phyloP scores from a whole-genome alignment of 2,113 vertebrate genomes.

The Pyxicephalus adspersus region DNA sequence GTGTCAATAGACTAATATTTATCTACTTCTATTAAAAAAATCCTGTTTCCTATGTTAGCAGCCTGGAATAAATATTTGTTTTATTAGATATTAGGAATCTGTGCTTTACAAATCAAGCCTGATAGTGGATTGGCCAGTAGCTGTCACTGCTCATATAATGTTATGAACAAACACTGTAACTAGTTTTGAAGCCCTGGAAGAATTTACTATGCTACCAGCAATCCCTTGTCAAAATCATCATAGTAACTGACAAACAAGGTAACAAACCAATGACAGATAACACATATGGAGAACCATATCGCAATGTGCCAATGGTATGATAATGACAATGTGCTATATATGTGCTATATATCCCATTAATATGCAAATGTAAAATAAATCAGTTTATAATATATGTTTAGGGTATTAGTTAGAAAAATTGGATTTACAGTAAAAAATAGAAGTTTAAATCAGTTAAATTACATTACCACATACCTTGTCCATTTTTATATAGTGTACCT shows the following conservation, averaged over 20 bases:
- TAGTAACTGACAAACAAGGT: slow-evolving; percentile 61
- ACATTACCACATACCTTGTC: too few species aligned
- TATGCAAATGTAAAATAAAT: too few species aligned
- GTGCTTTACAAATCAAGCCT: slow-evolving; percentile 1
- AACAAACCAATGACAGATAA: slow-evolving; percentile 59
- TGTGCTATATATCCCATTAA: too few species aligned
- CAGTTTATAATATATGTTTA: too few species aligned
- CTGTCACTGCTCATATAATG: slow-evolving; percentile 26
- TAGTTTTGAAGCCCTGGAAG: slow-evolving; percentile 60
- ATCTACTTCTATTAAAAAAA: too few species aligned
- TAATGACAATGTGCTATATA: too few species aligned
- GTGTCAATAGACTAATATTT: too few species aligned
- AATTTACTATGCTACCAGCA: slow-evolving; percentile 63
- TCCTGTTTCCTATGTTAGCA: too few species aligned
- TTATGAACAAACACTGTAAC: slow-evolving; percentile 63
- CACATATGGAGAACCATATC: slow-evolving; percentile 53
- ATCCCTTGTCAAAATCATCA: slow-evolving; percentile 71
- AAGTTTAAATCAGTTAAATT: too few species aligned
- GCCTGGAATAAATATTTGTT: neutral
- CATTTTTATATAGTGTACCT: too few species aligned
- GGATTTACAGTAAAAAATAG: too few species aligned
- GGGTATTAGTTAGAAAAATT: too few species aligned
- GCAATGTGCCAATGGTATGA: slow-evolving; percentile 11
- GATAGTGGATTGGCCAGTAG: neutral
- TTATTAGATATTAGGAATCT: neutral